Evolutionary conservation across 2,113 vertebrate species (phyloP).

Genomic region (Tragelaphus scriptus): DNA sequence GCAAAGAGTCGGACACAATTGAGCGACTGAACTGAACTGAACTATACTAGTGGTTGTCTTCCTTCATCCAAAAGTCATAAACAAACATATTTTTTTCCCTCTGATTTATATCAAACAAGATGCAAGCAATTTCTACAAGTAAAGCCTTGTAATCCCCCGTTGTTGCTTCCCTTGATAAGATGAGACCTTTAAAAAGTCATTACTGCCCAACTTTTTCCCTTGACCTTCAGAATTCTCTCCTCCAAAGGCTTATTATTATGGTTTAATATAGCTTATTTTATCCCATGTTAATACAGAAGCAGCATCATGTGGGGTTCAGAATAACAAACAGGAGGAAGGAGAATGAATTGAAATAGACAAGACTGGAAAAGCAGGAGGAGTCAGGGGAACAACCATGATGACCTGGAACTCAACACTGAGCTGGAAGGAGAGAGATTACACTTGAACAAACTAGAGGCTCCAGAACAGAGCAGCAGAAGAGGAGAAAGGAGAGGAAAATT

Average conservation of each 20-base stretch:
- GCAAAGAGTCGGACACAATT: too few relatives aligned
- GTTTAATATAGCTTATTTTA: background rate
- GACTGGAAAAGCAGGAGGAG: background rate
- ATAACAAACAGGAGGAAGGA: background rate
- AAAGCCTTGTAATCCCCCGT: background rate
- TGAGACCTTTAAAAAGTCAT: background rate
- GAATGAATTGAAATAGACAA: background rate
- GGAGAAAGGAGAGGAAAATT: background rate
- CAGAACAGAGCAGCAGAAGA: background rate
- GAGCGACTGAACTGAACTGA: too few relatives aligned
- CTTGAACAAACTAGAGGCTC: background rate
- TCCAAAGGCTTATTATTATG: background rate
- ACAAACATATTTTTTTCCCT: background rate
- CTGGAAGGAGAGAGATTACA: background rate
- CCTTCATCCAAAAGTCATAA: background rate
- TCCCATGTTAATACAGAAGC: background rate
- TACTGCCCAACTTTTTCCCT: background rate
- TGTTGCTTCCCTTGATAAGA: background rate
- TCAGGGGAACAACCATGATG: fast-evolving
- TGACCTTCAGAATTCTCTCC: background rate
- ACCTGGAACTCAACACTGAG: background rate
- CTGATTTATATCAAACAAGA: background rate
- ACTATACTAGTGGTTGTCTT: background rate
- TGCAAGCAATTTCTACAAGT: background rate
- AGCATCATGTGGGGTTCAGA: background rate